These are phyloP conservation scores for Acleris literana DNA, from an alignment of 2,888 invertebrate genomes.

Conservation along the genomic window DNA sequence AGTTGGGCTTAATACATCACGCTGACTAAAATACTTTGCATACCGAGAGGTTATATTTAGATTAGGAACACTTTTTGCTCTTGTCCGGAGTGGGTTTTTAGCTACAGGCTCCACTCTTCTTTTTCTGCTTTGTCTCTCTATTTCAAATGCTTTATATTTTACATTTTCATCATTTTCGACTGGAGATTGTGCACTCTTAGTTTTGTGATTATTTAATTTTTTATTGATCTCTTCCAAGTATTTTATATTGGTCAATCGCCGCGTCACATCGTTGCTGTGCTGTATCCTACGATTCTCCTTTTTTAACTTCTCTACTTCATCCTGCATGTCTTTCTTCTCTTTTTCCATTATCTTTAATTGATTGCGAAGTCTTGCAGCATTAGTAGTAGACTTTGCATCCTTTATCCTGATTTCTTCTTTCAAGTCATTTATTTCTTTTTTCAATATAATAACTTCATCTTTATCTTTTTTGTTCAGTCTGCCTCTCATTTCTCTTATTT, in stretches of 20 bases:
- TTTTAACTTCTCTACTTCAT: slow-evolving; percentile 86
- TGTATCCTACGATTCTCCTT: slow-evolving; percentile 86
- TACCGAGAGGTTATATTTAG: slow-evolving; percentile 76
- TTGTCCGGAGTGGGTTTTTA: slow-evolving; percentile 53
- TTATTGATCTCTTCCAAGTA: slow-evolving; percentile 90
- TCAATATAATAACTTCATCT: slow-evolving; percentile 86
- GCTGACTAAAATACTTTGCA: slow-evolving; percentile 79
- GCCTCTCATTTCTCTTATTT: slow-evolving; percentile 87
- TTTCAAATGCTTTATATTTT: slow-evolving; percentile 75
- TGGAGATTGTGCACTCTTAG: slow-evolving; percentile 60
- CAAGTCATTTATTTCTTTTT: slow-evolving; percentile 85
- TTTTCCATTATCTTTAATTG: slow-evolving; percentile 89
- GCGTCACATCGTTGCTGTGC: slow-evolving; percentile 82
- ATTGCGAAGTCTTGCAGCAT: slow-evolving; percentile 88
- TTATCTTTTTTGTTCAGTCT: slow-evolving; percentile 86
- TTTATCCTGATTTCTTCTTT: slow-evolving; percentile 88
- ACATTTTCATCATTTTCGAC: slow-evolving; percentile 55
- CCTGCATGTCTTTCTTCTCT: slow-evolving; percentile 85
- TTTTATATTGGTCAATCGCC: slow-evolving; percentile 86
- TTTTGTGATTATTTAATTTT: slow-evolving; percentile 64
- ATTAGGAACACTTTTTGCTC: slow-evolving; percentile 81
- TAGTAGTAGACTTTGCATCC: slow-evolving; percentile 88
- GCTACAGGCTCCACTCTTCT: slow-evolving; percentile 49
- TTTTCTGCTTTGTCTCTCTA: slow-evolving; percentile 67
- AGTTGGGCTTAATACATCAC: slow-evolving; percentile 66